Evolutionary conservation across 2,113 vertebrate species (phyloP), one percentile per base, ranked within the genome.

Genomic region (Phoenicopterus ruber): DNA sequence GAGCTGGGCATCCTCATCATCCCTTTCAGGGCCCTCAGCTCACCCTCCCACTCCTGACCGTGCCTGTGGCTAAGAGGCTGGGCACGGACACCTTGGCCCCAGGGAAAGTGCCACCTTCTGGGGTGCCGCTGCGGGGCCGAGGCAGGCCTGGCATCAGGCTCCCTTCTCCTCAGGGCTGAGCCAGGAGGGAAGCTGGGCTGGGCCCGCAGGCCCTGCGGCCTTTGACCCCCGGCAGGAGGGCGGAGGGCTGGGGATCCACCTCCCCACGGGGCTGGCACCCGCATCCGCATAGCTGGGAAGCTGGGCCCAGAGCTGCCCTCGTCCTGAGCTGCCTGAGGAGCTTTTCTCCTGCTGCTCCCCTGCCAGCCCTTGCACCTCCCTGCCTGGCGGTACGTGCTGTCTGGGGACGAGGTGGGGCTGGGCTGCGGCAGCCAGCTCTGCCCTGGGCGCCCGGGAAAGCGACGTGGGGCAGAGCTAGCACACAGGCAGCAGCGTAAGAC

Each of bases 61-160:
- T 31, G 40, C 50, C 40, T 10, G 49, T 13, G 19, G 18, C 50
- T 17, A 10, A 24, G 44, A 38, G 34, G 57, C 57, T 29, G 42
- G n/a, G 7, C 36, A 34, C 8, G 3, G 34, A 47, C 31, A 54
- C 32, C 38, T 3, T 10, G 62, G 24, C 6, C 25, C 49, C 47
- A 22, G 24, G 61, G 61, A n/a, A 29, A 59, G 44, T 34, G 19
- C 14, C 34, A 10, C 44, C 20, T 49, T 49, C 34, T 13, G 12
- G n/a, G 44, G 8, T 31, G 57, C 32, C 0, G 3, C 19, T 7
- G 2, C 3, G 7, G 49, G 25, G 14, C 26, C 49, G 7, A 31
- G 61, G 13, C 10, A 22, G 49, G 31, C 49, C 77, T 22, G 49
- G 40, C 62, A 11, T 11, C 26, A 32, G 52, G 16, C 52, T 47